phyloP scores from a whole-genome alignment of 1,140 invertebrate genomes.

The Drosophila varians region DNA sequence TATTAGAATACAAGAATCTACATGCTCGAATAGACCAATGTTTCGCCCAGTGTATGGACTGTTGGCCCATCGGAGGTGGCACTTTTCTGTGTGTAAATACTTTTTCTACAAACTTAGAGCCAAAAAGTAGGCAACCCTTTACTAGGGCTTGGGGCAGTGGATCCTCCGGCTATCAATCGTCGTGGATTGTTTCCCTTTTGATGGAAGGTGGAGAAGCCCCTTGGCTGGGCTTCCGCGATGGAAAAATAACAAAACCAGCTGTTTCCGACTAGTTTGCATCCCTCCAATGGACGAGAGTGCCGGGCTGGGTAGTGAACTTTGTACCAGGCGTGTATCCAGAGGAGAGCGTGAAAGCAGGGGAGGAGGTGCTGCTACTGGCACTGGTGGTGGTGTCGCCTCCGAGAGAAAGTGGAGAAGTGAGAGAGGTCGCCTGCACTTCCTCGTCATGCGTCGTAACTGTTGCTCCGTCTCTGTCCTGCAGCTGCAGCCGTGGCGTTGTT shows the following conservation, averaged over 20 bases:
- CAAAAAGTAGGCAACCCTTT: conserved; percentile 13
- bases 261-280: conserved; percentile 8
- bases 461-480: conserved; percentile 27
- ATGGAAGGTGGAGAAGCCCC: neutral
- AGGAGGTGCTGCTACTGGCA: no score
- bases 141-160: neutral
- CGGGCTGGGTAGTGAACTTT: conserved; percentile 13
- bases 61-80: neutral
- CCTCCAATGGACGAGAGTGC: neutral
- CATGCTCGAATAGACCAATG: no score
- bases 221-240: neutral
- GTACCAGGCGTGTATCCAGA: conserved; percentile 22
- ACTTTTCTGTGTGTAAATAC: neutral
- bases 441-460: conserved; percentile 16
- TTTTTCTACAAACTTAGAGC: neutral
- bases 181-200: neutral
- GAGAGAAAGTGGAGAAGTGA: conserved; percentile 3
- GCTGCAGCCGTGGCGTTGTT: conserved; percentile 22
- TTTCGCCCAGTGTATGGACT: neutral
- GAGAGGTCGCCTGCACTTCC: conserved; percentile 24
- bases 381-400: neutral
- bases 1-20: no score
- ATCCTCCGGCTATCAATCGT: neutral
- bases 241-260: conserved; percentile 11
- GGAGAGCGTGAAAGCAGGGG: neutral